Evolutionary conservation across 2,797 vertebrate species (phyloP).

Genomic region (Cynopterus sphinx): DNA sequence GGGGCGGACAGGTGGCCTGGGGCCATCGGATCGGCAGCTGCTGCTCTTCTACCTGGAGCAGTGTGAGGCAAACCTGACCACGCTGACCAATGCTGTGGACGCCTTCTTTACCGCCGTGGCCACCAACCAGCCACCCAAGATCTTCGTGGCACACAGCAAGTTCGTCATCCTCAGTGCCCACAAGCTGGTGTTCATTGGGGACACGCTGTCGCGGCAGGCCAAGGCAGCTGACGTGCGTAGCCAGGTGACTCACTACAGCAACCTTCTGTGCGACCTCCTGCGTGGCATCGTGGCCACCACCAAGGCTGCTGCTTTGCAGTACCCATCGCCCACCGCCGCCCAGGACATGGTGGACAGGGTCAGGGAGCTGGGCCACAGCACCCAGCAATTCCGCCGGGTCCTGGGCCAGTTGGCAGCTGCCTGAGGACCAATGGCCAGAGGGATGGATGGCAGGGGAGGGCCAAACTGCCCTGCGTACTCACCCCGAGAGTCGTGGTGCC

Average conservation of each 20-base stretch:
- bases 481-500: neutral
- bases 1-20: slow-evolving; percentile 77
- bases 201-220: slow-evolving; percentile 96
- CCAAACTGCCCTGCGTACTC: neutral
- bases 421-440: slow-evolving; percentile 78
- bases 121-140: slow-evolving; percentile 96
- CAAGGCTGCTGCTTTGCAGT: slow-evolving; percentile 95
- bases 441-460: neutral
- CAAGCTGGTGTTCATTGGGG: slow-evolving; percentile 98
- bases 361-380: slow-evolving; percentile 93
- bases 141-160: slow-evolving; percentile 98
- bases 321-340: slow-evolving; percentile 91
- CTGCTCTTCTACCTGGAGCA: slow-evolving; percentile 99
- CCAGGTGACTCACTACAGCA: slow-evolving; percentile 95
- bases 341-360: slow-evolving; percentile 96
- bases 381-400: slow-evolving; percentile 95
- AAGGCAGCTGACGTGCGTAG: slow-evolving; percentile 93
- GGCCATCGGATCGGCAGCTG: slow-evolving; percentile 93
- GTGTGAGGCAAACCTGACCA: slow-evolving; percentile 95
- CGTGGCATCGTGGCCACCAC: slow-evolving; percentile 97
- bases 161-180: slow-evolving; percentile 98
- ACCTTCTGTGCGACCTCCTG: slow-evolving; percentile 95
- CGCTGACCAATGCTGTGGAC: slow-evolving; percentile 94
- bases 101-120: slow-evolving; percentile 94
- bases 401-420: slow-evolving; percentile 93